Evolutionary conservation across 2,797 vertebrate species (phyloP), one percentile per base, ranked within the genome.

Genomic region (Macrochelys suwanniensis): DNA sequence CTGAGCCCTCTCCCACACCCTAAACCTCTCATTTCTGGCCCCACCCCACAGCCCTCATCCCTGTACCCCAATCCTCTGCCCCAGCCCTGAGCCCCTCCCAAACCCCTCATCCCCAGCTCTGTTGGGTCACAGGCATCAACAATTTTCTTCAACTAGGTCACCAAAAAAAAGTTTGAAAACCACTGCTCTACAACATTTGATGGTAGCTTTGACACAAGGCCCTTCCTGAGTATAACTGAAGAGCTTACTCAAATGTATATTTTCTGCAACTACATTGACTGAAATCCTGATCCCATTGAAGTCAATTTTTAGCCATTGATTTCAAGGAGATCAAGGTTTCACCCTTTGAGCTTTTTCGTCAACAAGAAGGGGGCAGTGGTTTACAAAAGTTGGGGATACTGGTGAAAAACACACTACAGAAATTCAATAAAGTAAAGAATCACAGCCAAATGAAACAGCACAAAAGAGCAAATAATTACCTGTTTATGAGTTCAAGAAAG

Each of bases 401-500:
- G 5, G 11, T 76, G 10, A 85, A 95, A 82, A 83, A 65, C 31
- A 7, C 92, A 68, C 17, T 90, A 87, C 51, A 92, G 76, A 90
- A 92, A 86, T 94, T 95, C 88, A 90, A 92, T 83, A 89, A 94
- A 94, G 93, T 96, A 96, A 96, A 93, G 81, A 42, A 92, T 90
- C n/a, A 79, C 93, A 96, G 94, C 88, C 92, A 85, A 93, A 89
- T 15, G 81, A 57, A 89, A 95, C 59, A 94, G 45, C 83, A 90
- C 53, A 79, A 95, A 96, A 90, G 81, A 92, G 53, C 1, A 78
- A 95, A 97, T 93, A 93, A 96, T 96, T 96, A 96, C 97, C 92
- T 96, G 88, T 93, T 97, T 95, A 89, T 49, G 25, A 94, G 82
- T 94, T 90, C 77, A 81, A 89, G 74, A 57, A 91, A 92, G 80